phyloP scores from a whole-genome alignment of 2,113 vertebrate species.

The Oxyruncus cristatus region DNA sequence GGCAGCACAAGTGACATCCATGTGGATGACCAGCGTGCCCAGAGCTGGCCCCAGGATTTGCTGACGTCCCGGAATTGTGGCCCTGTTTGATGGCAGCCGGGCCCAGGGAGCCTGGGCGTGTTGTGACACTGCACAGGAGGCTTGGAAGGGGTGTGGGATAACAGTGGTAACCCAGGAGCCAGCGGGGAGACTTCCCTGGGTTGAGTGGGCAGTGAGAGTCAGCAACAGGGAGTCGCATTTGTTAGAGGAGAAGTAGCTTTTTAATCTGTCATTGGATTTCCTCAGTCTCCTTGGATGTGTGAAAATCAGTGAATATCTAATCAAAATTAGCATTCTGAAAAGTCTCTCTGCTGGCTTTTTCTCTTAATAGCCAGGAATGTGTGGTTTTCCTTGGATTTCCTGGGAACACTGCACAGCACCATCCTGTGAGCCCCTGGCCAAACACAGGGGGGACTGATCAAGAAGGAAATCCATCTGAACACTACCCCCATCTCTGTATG shows the following conservation, averaged over 20 bases:
- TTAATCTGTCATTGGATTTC: background rate
- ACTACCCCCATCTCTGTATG: background rate
- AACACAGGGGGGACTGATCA: background rate
- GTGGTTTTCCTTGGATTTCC: background rate
- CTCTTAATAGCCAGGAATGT: background rate
- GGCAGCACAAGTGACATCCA: accelerated
- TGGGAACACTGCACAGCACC: background rate
- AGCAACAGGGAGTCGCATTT: background rate
- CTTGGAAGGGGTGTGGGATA: background rate
- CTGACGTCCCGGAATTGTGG: no score
- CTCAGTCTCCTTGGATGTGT: background rate
- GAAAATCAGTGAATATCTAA: background rate
- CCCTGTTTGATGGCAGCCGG: no score
- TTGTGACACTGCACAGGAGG: background rate
- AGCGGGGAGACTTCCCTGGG: background rate
- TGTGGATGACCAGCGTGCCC: background rate
- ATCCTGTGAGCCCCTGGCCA: background rate
- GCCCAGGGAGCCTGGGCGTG: background rate
- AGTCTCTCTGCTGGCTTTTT: background rate
- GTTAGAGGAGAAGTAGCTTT: background rate
- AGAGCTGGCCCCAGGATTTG: background rate
- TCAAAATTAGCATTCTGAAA: background rate
- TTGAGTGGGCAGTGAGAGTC: background rate
- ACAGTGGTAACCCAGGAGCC: background rate
- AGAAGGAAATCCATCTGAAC: background rate